Evolutionary conservation across 2,888 invertebrate genomes (phyloP), one percentile per base, ranked within the genome.

Genomic region (Dilophus febrilis): DNA sequence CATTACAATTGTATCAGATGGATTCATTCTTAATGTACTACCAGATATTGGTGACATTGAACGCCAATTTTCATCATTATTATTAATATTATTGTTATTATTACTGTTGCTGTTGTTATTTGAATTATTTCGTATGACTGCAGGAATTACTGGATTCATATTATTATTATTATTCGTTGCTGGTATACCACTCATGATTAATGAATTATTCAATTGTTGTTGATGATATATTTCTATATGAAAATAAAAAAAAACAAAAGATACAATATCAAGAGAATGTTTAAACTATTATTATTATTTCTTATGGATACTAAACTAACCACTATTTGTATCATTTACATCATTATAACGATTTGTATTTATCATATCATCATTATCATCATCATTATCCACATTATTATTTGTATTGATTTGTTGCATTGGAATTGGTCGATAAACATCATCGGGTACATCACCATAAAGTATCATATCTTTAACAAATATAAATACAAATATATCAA

Each of bases 401-500:
- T 18, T 10, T 3, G 5, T 17, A 34, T 19, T 22, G 7, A 22
- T 12, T 17, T 18, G 10, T 28, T 28, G 28, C 29, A 37, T 29
- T 27, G 14, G 28, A 10, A 30, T 28, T 30, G 11, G 18, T 33
- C 37, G 31, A 19, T 41, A 41, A 19, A 28, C 38, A 30, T 44
- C 45, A 5, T 46, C 50, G 19, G 46, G 19, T 33, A 46, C 43
- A 8, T 44, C 45, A 3, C 42, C 51, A 42, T 61, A 65, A 1
- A 66, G 40, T 14, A 53, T 50, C 18, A 67, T 48, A 44, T 67
- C 61, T 41, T 60, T 57, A 13, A 60, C 58, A 38, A 62, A 64
- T 35, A 64, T 51, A 46, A 61, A 66, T 2, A 68, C 64, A 2
- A 67, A 39, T 2, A 63, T 48, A 45, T 69, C 67, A 16, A 68